Evolutionary conservation across 2,113 vertebrate genomes (phyloP).

Genomic region (Bos javanicus): DNA sequence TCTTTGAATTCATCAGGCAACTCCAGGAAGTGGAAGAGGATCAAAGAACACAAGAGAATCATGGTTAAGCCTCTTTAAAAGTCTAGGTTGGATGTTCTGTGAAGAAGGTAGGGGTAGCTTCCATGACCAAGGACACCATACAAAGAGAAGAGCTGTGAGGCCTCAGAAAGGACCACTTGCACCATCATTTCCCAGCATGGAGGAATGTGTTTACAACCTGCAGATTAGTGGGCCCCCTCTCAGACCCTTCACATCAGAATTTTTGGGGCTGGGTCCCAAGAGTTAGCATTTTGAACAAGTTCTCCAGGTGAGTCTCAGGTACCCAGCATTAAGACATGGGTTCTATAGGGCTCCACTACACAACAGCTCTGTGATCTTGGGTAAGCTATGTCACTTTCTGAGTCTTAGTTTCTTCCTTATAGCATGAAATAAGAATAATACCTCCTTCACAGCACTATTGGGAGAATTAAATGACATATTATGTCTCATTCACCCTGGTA

Average conservation of each 20-base stretch:
- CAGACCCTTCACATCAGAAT: neutral
- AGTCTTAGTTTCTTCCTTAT: neutral
- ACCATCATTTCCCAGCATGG: neutral
- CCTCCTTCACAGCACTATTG: neutral
- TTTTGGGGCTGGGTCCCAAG: neutral
- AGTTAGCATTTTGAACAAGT: neutral
- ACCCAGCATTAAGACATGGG: neutral
- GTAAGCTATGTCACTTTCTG: neutral
- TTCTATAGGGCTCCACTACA: neutral
- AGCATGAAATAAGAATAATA: neutral
- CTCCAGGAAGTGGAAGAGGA: constrained; percentile 46
- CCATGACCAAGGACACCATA: neutral
- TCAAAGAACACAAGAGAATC: constrained; percentile 44
- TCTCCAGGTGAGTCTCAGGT: neutral
- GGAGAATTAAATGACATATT: neutral
- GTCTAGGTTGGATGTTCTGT: neutral
- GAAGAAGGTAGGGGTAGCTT: neutral
- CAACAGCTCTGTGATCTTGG: neutral
- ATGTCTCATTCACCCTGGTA: neutral
- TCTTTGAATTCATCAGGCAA: constrained; percentile 43
- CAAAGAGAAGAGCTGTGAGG: neutral
- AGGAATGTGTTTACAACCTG: neutral
- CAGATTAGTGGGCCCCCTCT: neutral
- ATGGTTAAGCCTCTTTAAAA: neutral
- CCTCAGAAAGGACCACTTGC: neutral